phyloP scores from a whole-genome alignment of 1,140 invertebrate genomes.

The Aphis gossypii region DNA sequence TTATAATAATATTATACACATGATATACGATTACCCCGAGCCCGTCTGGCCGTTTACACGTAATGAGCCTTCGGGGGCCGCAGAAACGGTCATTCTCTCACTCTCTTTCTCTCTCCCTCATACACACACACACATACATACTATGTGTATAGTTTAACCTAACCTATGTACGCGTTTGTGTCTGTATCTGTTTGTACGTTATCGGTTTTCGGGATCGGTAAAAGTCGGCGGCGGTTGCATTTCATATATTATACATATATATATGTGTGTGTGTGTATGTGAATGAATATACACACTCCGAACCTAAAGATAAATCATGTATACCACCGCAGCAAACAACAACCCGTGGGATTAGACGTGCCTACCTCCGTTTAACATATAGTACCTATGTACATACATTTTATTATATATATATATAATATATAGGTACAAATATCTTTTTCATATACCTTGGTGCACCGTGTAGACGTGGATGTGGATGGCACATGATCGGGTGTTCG shows the following conservation, averaged over 20 bases:
- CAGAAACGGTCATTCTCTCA: not conserved
- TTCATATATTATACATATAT: not conserved
- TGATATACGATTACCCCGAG: slow-evolving; percentile 15
- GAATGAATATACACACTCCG: not conserved
- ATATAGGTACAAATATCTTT: not conserved
- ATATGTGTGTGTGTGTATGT: not conserved
- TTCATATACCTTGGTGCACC: not conserved
- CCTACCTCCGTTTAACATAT: not conserved
- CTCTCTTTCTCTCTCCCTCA: not conserved
- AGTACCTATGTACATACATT: not conserved
- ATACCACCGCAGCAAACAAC: not conserved
- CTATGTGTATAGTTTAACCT: not conserved
- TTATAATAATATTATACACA: not conserved
- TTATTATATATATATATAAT: not conserved
- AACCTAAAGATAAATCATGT: slow-evolving; percentile 29
- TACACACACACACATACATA: not conserved
- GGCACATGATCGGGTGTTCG: too few species aligned
- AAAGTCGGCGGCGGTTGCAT: slow-evolving; percentile 34
- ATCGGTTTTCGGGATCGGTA: slow-evolving; percentile 49
- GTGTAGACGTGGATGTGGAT: not conserved
- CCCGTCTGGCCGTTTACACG: not conserved
- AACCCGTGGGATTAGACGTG: slow-evolving; percentile 15
- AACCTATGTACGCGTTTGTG: not conserved
- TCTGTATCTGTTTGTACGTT: not conserved
- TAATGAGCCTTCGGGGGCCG: slow-evolving; percentile 43